Evolutionary conservation across 2,113 vertebrate genomes (phyloP), one percentile per base, ranked within the genome.

Genomic region (Prietella phreatophila): DNA sequence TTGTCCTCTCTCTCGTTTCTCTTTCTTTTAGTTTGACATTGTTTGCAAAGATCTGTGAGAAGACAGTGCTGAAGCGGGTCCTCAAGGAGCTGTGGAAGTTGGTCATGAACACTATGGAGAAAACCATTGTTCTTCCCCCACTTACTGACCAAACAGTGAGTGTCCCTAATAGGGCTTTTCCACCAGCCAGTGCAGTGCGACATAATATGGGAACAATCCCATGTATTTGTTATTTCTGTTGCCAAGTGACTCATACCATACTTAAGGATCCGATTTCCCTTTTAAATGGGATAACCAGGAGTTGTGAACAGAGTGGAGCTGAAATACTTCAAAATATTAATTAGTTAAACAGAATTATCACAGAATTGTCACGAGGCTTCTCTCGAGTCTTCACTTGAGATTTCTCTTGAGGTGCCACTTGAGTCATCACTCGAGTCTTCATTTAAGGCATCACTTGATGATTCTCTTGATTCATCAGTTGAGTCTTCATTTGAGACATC

Each of bases 41-140:
- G 86, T 99, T 99, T 81, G 98, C 98, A 85, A 99, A 99, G 93
- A 99, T 99, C 95, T 99, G 98, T 0, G 98, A 99, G 95, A 99
- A 99, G 96, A 99, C 98, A 0, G 98, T 99, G 65, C 94, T 99
- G 93, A 99, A 99, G 93, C 93, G 98, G 1, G 98, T 99, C 83
- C 93, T 99, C 91, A 99, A 99, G 94, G 98, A 99, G 91, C 94
- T 99, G 39, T 99, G 98, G 98, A 99, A 97, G 87, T 96, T 99
- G 86, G 97, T 99, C 89, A 99, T 99, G 97, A 99, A 99, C 95
- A 99, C 97, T 0, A 99, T 99, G 98, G 98, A 99, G 94, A 99
- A 97, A 93, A 99, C 97, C 1, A 97, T 99, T 0, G 97, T 99
- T 39, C 95, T 99, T 67, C 98, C 98, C 0, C 98, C 97, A 0